Conservation (phyloP, 2,888 invertebrate species). For the Cosmia trapezina region DNA sequence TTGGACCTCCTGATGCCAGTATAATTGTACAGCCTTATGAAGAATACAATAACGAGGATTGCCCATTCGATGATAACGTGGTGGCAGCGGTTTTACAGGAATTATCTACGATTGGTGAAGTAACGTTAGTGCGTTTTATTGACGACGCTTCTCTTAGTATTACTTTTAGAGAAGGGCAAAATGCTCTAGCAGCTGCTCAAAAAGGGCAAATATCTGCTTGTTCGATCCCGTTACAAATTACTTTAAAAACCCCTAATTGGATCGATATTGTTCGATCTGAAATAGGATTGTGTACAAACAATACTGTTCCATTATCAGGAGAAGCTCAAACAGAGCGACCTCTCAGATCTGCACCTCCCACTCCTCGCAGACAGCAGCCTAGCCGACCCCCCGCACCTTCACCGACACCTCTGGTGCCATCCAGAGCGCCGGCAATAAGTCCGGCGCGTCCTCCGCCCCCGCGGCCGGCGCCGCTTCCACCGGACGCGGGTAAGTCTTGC, state of each 20-base stretch:
- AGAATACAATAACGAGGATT: conserved; percentile 86
- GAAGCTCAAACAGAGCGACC: conserved; percentile 81
- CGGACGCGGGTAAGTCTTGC: conserved; percentile 83
- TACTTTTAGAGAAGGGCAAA: conserved; percentile 97
- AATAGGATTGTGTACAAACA: conserved; percentile 95
- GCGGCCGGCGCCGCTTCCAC: conserved; percentile 89
- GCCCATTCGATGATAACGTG: conserved; percentile 94
- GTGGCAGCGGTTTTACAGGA: conserved; percentile 95
- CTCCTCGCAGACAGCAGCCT: conserved; percentile 88
- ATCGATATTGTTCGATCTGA: conserved; percentile 95
- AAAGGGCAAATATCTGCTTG: conserved; percentile 91
- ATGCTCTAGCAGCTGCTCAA: conserved; percentile 94
- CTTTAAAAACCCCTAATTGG: conserved; percentile 96
- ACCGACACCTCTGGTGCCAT: conserved; percentile 85
- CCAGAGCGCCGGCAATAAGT: conserved; percentile 84
- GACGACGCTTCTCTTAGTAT: conserved; percentile 96
- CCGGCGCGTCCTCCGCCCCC: conserved; percentile 91
- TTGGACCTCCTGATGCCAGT: conserved; percentile 98
- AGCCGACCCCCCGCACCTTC: conserved; percentile 92
- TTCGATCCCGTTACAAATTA: conserved; percentile 92
- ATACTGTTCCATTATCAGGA: conserved; percentile 94
- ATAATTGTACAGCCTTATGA: conserved; percentile 92
- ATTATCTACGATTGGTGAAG: conserved; percentile 96
- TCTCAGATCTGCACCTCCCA: conserved; percentile 85
- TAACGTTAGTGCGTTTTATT: conserved; percentile 97